phyloP scores from a whole-genome alignment of 2,113 vertebrate species.

The Canis aureus region DNA sequence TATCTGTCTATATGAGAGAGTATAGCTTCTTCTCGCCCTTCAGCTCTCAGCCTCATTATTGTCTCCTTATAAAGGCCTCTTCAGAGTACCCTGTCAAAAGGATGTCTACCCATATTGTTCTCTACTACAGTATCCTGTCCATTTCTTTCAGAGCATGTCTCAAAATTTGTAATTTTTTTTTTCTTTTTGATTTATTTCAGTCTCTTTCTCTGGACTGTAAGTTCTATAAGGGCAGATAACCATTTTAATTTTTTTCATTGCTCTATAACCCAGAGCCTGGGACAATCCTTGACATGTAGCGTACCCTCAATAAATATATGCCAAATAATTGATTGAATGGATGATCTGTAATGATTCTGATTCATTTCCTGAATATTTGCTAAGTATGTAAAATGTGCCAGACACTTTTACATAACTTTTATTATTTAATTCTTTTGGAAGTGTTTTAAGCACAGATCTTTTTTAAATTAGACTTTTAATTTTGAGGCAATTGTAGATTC shows the following conservation, averaged over 20 bases:
- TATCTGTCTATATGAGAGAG: background rate
- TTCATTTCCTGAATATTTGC: background rate
- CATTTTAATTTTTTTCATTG: background rate
- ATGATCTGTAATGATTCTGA: background rate
- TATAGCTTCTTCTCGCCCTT: conserved; percentile 5
- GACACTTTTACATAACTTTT: background rate
- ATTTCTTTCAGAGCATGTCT: background rate
- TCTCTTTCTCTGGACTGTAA: background rate
- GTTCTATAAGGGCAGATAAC: background rate
- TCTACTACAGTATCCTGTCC: background rate
- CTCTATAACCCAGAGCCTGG: background rate
- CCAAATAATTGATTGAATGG: background rate
- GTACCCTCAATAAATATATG: background rate
- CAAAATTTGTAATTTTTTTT: conserved; percentile 15
- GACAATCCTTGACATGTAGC: background rate
- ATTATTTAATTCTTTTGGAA: background rate
- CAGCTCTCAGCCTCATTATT: background rate
- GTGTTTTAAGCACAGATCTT: background rate
- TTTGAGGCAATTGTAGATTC: background rate
- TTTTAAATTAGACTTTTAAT: background rate
- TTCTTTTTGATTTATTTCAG: background rate
- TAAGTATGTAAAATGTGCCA: background rate
- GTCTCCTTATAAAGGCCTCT: background rate
- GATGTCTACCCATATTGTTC: background rate
- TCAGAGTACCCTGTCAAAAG: background rate